Evolutionary conservation across 2,888 invertebrate species (phyloP).

Genomic region (Blera fallax): DNA sequence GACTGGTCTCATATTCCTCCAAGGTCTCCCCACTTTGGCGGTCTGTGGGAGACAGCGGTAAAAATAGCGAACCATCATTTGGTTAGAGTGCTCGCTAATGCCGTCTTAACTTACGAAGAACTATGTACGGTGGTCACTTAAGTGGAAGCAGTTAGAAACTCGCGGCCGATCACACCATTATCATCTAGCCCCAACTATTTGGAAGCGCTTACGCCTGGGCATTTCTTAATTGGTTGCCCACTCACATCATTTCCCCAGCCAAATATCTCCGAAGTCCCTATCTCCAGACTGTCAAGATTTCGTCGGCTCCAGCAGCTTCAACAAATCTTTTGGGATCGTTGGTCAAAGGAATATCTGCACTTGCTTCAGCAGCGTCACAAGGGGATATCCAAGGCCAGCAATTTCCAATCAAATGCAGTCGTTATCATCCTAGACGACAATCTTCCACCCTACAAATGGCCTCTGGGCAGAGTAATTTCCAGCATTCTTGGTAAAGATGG

Average conservation of each 20-base stretch:
- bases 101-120: constrained; percentile 49
- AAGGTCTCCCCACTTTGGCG: constrained; percentile 64
- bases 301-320: constrained; percentile 37
- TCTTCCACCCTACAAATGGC: constrained; percentile 18
- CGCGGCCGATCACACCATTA: constrained; percentile 57
- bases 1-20: constrained; percentile 60
- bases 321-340: constrained; percentile 50
- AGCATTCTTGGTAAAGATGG: too few species aligned
- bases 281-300: constrained; percentile 41
- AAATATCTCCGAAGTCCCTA: constrained; percentile 26
- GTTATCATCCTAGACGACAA: constrained; percentile 30
- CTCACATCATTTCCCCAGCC: constrained; percentile 48
- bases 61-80: constrained; percentile 28
- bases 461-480: not conserved
- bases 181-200: constrained; percentile 40
- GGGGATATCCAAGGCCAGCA: not conserved
- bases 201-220: constrained; percentile 54
- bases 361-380: constrained; percentile 17
- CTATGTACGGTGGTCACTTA: constrained; percentile 36
- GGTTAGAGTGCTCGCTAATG: constrained; percentile 17
- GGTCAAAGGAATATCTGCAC: constrained; percentile 41
- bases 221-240: constrained; percentile 58
- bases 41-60: constrained; percentile 47
- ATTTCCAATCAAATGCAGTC: constrained; percentile 1
- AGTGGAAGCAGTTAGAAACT: constrained; percentile 57